Base-by-base conservation (phyloP, 2,113 vertebrate species). In the Coptodon rendalli region DNA sequence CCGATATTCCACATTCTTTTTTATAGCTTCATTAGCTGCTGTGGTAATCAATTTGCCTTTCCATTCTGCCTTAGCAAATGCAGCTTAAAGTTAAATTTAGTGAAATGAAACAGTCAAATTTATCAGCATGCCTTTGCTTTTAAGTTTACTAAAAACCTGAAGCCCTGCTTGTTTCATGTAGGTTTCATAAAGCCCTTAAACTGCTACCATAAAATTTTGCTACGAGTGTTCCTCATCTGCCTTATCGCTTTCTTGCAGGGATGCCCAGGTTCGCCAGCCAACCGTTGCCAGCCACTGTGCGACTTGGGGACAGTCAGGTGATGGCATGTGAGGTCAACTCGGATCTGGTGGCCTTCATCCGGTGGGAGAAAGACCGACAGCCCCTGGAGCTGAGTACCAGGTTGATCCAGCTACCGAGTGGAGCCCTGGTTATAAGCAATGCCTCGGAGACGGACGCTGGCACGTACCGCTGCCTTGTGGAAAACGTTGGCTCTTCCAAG, bases 241-340 rank as follows among this genome's bases (percentile, higher is more conserved):
- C 53, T 22, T 3, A 4, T 59, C n/a, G 7, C n/a, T 50, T 13
- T 84, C 56, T 68, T 84, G n/a, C 92, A 99, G 98, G 98, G 13
- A 97, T 97, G 89, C 97, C 98, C n/a, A 94, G 97, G 89, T 99
- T 98, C 86, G 83, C 86, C 87, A 98, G 96, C 90, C 98, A 99
- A 91, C 98, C 98, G 0, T 96, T 96, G 52, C 56, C 97, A 0
- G 83, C 95, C 1, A 90, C 96, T 0, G 97, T 97, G 50, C 91
- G 24, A 6, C 54, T 80, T 7, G 98, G 98, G 2, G 97, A 95
- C 95, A 98, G 89, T 50, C 95, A 96, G 5, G 88, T 98, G 89
- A 95, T 99, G 80, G 95, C 91, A 54, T 99, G 98, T 45, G 98
- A 99, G 71, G 97, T 98, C 73, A 97, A 97, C 56, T 90, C 94